phyloP scores from a whole-genome alignment of 1,140 invertebrate species.

The Dreissena polymorpha region DNA sequence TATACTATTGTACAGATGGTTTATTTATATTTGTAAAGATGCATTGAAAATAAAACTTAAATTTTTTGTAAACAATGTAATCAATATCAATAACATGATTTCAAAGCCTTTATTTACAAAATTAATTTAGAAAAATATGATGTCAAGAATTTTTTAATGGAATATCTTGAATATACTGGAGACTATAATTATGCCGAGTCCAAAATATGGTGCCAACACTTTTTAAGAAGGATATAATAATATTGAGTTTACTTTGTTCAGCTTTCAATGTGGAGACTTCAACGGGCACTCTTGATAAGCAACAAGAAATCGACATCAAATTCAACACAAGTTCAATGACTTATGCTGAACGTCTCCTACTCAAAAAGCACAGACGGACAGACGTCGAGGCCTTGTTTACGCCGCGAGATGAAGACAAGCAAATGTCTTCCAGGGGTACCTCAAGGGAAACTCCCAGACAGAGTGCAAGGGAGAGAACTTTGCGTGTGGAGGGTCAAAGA shows the following conservation, averaged over 20 bases:
- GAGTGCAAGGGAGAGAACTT: neutral
- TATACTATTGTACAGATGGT: too few relatives aligned
- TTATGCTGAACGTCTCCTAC: constrained; percentile 76
- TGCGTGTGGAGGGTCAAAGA: neutral
- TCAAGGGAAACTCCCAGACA: constrained; percentile 29
- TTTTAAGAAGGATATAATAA: too few relatives aligned
- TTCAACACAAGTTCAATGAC: constrained; percentile 67
- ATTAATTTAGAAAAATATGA: too few relatives aligned
- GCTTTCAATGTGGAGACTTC: constrained; percentile 64
- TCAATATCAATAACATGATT: too few relatives aligned
- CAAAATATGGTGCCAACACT: too few relatives aligned
- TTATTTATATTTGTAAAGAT: too few relatives aligned
- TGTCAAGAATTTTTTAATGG: too few relatives aligned
- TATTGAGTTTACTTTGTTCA: constrained; percentile 28
- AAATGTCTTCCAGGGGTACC: neutral
- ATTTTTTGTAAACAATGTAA: too few relatives aligned
- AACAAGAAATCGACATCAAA: constrained; percentile 67
- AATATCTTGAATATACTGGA: too few relatives aligned
- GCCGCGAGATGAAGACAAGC: constrained; percentile 47
- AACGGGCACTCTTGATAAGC: constrained; percentile 62
- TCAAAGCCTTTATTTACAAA: too few relatives aligned
- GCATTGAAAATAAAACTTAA: too few relatives aligned
- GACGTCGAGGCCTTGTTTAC: constrained; percentile 67
- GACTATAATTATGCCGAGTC: too few relatives aligned
- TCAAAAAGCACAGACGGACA: constrained; percentile 76